Base-by-base conservation (phyloP, 1,140 invertebrate species). In the Dufourea novaeangliae region DNA sequence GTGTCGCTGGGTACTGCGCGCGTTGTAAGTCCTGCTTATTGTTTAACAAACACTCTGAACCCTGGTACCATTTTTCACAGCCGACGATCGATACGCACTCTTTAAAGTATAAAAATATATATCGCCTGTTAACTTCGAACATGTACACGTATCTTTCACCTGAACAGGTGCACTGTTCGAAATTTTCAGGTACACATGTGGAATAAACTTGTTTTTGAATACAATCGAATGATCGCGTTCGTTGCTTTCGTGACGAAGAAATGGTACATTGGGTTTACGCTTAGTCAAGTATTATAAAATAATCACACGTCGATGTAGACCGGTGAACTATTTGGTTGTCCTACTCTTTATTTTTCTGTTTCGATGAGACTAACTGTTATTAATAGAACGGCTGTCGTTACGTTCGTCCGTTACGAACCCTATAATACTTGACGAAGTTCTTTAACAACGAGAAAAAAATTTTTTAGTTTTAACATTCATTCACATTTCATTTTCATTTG, bases 21-120 rank as follows among this genome's bases (percentile, higher is more conserved):
- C 91, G 93, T 92, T 92, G 94, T 94, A 94, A 94, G 93, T 94
- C 87, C 91, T 92, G 91, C 91, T 93, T 93, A 88, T 91, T 91
- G 89, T 92, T 92, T 93, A 92, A 91, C 90, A 90, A 92, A 89
- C 88, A 85, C 87, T 85, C 76, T 75, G 71, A 87, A 74, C 74
- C 86, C 78, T 91, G 88, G n/a, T 91, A 90, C 90, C 89, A 91
- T 92, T 92, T n/a, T 91, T 83, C 84, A 22, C 67, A 77, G 34
- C 34, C 29, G 22, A 62, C 75, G 7, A 52, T 54, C 14, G 25
- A 59, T 5, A 20, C 67, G 56, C 34, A n/a, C 17, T 46, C 17
- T 46, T 20, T 5, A 46, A 3, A 8, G 20, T 20, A 14, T 5
- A 46, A 17, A 46, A 20, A 8, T 37, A 37, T 14, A 11, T 44